phyloP scores from a whole-genome alignment of 2,797 vertebrate genomes.

The Acrocephalus scirpaceus region DNA sequence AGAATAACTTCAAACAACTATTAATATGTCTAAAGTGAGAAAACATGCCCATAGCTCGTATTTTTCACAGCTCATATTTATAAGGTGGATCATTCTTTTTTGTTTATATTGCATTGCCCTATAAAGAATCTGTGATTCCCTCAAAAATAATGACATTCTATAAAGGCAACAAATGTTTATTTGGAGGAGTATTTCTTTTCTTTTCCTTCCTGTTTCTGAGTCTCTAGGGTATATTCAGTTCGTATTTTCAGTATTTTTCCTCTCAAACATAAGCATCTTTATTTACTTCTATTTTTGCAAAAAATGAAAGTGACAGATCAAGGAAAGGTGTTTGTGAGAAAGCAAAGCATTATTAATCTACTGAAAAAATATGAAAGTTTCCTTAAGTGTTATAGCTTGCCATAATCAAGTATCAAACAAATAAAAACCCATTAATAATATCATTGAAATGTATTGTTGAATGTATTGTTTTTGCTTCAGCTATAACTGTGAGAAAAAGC shows the following conservation, averaged over 20 bases:
- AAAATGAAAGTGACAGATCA: not conserved
- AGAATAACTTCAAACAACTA: not conserved
- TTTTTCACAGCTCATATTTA: not conserved
- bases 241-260: not conserved
- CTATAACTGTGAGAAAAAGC: not conserved
- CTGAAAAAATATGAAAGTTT: not conserved
- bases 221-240: not conserved
- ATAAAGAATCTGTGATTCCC: not conserved
- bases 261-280: not conserved
- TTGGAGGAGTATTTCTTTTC: not conserved
- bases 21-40: not conserved
- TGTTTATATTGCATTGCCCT: not conserved
- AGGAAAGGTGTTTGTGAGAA: not conserved
- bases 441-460: not conserved
- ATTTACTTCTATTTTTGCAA: not conserved
- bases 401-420: not conserved
- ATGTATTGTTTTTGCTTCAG: not conserved
- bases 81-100: not conserved
- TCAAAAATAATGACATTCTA: not conserved
- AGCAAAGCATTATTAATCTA: not conserved
- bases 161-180: not conserved
- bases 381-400: not conserved
- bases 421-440: not conserved
- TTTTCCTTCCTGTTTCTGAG: not conserved
- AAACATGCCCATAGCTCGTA: not conserved